Evolutionary conservation across 1,140 invertebrate species (phyloP).

Genomic region (Hormaphis cornu): DNA sequence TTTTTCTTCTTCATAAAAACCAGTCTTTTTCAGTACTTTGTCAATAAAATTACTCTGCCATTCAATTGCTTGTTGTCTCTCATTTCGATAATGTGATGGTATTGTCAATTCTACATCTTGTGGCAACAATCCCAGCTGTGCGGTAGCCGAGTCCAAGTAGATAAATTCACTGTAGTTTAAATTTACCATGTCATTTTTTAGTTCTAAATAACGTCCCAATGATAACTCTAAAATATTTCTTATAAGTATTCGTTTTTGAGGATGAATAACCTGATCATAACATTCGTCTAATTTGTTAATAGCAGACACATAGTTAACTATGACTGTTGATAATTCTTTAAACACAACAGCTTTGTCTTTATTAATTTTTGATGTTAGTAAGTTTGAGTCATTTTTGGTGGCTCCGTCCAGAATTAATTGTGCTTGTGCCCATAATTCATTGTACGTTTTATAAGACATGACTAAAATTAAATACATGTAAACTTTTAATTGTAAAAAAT

Average conservation of each 20-base stretch:
- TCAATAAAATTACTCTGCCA: slow-evolving; percentile 54
- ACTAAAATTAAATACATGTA: background rate
- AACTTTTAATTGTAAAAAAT: background rate
- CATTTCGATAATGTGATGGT: slow-evolving; percentile 58
- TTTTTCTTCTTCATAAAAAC: slow-evolving; percentile 54
- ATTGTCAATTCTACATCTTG: slow-evolving; percentile 44
- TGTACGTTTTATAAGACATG: slow-evolving; percentile 66
- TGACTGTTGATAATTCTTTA: slow-evolving; percentile 51
- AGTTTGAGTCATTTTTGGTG: slow-evolving; percentile 52
- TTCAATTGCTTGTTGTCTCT: slow-evolving; percentile 53
- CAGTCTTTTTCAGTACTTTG: slow-evolving; percentile 55
- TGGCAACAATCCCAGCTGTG: slow-evolving; percentile 49
- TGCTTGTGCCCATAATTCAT: slow-evolving; percentile 54
- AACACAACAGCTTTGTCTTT: slow-evolving; percentile 53
- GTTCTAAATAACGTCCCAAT: slow-evolving; percentile 63
- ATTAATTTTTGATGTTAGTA: slow-evolving; percentile 52
- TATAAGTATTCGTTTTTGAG: slow-evolving; percentile 77
- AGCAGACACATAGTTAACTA: slow-evolving; percentile 69
- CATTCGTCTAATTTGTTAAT: slow-evolving; percentile 66
- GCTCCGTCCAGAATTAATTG: slow-evolving; percentile 55
- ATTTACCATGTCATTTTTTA: slow-evolving; percentile 77
- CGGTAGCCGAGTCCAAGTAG: slow-evolving; percentile 71
- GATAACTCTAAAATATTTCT: slow-evolving; percentile 67
- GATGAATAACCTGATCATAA: slow-evolving; percentile 85
- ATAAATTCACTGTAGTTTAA: slow-evolving; percentile 75